phyloP scores from a whole-genome alignment of 2,797 vertebrate genomes.

The Cuculus canorus region DNA sequence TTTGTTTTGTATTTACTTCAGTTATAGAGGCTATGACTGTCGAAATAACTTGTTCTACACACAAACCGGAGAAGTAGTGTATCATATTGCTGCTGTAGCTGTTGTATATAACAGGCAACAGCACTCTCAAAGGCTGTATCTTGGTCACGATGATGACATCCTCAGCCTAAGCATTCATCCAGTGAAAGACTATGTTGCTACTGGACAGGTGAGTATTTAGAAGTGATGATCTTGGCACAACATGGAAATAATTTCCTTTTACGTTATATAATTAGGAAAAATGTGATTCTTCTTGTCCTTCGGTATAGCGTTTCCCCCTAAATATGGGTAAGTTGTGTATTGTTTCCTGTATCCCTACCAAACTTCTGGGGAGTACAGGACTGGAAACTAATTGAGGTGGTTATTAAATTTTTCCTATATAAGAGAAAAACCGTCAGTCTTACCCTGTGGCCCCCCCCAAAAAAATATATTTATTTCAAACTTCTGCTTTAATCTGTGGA shows the following conservation, averaged over 20 bases:
- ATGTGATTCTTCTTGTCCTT: not conserved
- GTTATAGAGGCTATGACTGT: conserved; percentile 95
- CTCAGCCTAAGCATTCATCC: conserved; percentile 91
- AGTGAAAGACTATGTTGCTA: conserved; percentile 91
- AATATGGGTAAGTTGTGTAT: fast-evolving
- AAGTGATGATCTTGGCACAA: not conserved
- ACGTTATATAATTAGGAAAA: not conserved
- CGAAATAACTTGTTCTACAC: conserved; percentile 96
- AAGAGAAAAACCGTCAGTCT: not conserved
- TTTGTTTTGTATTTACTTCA: conserved; percentile 67
- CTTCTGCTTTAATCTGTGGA: not conserved
- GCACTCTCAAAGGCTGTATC: conserved; percentile 91
- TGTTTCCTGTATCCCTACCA: not conserved
- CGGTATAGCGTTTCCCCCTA: not conserved
- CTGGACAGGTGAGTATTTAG: conserved; percentile 84
- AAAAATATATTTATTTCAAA: not conserved
- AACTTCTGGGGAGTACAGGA: not conserved
- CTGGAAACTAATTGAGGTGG: not conserved
- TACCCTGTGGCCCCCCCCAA: not conserved
- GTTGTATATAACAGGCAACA: conserved; percentile 89
- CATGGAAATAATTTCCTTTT: not conserved
- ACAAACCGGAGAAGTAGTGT: conserved; percentile 91
- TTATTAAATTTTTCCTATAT: not conserved
- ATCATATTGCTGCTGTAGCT: conserved; percentile 90
- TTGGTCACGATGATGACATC: conserved; percentile 94